Percentiles rank a stretch among this genome's conserved stretches.
Conservation (phyloP, 2,888 invertebrate genomes). For the Mesorhabditis sp. region DNA sequence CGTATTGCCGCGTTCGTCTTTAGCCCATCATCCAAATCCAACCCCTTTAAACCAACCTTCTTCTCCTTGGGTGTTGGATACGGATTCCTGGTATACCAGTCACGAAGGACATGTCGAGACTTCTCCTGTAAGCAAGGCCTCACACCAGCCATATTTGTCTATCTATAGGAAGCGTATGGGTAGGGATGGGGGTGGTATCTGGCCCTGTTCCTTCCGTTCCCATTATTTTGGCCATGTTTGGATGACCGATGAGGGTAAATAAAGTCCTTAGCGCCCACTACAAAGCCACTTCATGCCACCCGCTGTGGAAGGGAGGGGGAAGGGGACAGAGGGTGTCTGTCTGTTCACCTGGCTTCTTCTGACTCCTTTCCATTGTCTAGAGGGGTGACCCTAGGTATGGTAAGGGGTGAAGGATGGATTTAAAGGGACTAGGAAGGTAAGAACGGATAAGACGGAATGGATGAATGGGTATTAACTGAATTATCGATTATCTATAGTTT, state of each 20-base stretch:
- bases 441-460: no score
- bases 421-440: no score
- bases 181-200: background rate
- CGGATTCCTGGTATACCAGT: slow-evolving; percentile 75
- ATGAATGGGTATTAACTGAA: no score
- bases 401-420: no score
- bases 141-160: background rate
- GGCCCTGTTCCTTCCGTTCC: background rate
- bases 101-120: slow-evolving; percentile 74
- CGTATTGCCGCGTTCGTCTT: no score
- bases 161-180: background rate
- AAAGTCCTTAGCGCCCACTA: background rate
- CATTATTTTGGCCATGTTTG: background rate
- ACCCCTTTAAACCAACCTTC: slow-evolving; percentile 60
- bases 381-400: no score
- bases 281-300: background rate
- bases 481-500: no score
- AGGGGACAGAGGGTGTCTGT: no score
- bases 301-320: background rate
- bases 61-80: slow-evolving; percentile 95
- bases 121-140: slow-evolving; percentile 64
- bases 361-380: no score
- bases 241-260: background rate
- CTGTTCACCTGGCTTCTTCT: no score
- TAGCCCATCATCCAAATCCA: background rate